Evolutionary conservation across 2,113 vertebrate genomes (phyloP).

Genomic region (Nycticebus coucang): DNA sequence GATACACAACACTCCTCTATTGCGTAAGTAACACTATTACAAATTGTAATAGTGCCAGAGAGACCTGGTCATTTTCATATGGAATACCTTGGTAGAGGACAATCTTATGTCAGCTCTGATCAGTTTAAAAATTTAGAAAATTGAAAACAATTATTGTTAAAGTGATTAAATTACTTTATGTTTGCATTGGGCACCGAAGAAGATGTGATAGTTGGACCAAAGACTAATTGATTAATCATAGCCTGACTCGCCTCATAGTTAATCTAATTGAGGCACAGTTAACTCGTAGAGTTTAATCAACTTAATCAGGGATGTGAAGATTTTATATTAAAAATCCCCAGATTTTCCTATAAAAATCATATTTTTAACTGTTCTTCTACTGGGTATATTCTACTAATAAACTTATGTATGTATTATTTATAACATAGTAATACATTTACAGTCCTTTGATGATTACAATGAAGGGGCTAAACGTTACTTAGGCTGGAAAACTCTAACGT

Average conservation of each 20-base stretch:
- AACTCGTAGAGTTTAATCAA: neutral
- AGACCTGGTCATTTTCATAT: neutral
- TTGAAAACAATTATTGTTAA: neutral
- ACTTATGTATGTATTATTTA: neutral
- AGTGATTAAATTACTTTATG: neutral
- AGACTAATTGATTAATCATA: neutral
- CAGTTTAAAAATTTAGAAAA: slow-evolving; percentile 20
- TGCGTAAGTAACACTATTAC: neutral
- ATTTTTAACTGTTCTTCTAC: neutral
- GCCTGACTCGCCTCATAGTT: neutral
- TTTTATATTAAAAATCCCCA: slow-evolving; percentile 38
- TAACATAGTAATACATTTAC: neutral
- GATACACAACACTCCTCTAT: neutral
- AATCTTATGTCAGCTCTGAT: neutral
- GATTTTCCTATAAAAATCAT: neutral
- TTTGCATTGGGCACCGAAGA: neutral
- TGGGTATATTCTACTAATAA: neutral
- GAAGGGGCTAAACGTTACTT: neutral
- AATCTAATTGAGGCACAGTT: neutral
- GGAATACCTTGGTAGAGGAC: neutral
- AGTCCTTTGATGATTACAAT: neutral
- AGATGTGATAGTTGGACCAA: neutral
- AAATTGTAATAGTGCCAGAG: neutral
- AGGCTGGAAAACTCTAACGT: neutral
- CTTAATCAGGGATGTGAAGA: neutral